A percentile compares a stretch with the other conserved stretches of the same genome.
Evolutionary conservation across 2,888 invertebrate species (phyloP).

Genomic region (Diploptera punctata): DNA sequence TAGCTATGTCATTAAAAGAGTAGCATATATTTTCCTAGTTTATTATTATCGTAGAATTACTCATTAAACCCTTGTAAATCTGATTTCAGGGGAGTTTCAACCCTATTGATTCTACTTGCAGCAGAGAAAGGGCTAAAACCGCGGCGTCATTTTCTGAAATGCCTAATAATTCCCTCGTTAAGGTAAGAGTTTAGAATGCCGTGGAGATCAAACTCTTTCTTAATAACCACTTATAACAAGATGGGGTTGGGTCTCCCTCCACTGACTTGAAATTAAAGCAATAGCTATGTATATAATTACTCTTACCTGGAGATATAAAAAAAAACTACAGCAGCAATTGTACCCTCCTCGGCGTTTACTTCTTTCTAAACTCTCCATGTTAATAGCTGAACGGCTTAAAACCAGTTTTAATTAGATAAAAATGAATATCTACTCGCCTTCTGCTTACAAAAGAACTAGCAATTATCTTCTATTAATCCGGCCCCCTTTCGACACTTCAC

Average conservation of each 20-base stretch:
- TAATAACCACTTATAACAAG: neutral
- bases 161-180: constrained; percentile 18
- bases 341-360: neutral
- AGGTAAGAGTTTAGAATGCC: neutral
- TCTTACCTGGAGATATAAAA: neutral
- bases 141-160: neutral
- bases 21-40: no score
- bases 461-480: constrained; percentile 7
- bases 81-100: no score
- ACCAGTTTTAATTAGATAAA: constrained; percentile 30
- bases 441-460: neutral
- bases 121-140: neutral
- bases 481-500: neutral
- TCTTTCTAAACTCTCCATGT: neutral
- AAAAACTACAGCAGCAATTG: neutral
- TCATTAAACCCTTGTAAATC: no score
- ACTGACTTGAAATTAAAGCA: constrained; percentile 14
- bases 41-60: no score
- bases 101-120: no score
- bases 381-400: constrained; percentile 8
- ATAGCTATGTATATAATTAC: no score
- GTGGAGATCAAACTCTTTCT: neutral
- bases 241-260: neutral
- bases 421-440: neutral
- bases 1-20: no score